phyloP scores from a whole-genome alignment of 1,140 invertebrate species.

The Bombus pascuorum region DNA sequence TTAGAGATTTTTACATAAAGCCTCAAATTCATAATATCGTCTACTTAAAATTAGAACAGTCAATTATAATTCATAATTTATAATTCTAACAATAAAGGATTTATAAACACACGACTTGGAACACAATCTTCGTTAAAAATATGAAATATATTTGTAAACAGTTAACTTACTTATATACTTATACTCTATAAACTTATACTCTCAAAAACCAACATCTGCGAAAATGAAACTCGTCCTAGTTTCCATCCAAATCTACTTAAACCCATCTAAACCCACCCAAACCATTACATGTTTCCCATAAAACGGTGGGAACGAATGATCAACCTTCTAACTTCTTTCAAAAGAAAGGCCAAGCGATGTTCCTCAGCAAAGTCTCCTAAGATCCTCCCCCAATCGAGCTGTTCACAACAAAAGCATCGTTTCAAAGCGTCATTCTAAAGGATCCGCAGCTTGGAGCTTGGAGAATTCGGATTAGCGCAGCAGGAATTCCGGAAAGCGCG shows the following conservation, averaged over 20 bases:
- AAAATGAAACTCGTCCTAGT: background rate
- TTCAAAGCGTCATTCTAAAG: background rate
- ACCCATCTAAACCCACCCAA: background rate
- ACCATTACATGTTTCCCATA: background rate
- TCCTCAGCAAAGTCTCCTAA: background rate
- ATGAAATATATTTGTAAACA: too few relatives aligned
- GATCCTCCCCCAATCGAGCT: background rate
- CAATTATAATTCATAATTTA: too few relatives aligned
- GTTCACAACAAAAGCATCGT: background rate
- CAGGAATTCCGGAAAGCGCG: background rate
- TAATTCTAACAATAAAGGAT: too few relatives aligned
- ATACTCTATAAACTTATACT: background rate
- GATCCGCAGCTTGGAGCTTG: background rate
- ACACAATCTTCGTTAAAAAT: too few relatives aligned
- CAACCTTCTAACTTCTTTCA: background rate
- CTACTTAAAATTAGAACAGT: too few relatives aligned
- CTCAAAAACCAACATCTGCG: background rate
- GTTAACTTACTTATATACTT: too few relatives aligned
- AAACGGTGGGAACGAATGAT: background rate
- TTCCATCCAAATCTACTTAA: background rate
- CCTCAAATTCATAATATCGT: too few relatives aligned
- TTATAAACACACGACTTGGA: too few relatives aligned
- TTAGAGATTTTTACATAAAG: too few relatives aligned
- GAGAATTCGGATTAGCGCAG: constrained; percentile 2
- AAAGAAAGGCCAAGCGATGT: background rate